Conservation (phyloP, 1,140 invertebrate genomes). For the Periplaneta americana region DNA sequence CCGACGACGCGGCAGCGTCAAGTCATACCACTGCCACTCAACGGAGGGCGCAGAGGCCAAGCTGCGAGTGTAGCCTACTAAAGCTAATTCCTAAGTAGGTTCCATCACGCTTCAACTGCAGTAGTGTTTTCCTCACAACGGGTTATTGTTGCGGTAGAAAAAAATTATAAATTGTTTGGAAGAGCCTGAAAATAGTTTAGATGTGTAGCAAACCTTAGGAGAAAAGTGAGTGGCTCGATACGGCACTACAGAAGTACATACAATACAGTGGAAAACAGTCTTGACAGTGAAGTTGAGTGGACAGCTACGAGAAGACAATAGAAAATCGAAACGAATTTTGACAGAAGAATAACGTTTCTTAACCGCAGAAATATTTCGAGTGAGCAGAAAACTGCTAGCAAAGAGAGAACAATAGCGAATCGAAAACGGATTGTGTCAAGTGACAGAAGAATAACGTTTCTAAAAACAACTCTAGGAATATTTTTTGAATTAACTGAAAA, state of each 20-base stretch:
- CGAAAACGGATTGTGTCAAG: not conserved
- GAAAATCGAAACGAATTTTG: not conserved
- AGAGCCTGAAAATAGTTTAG: no score
- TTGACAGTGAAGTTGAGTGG: not conserved
- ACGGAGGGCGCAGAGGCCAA: not conserved
- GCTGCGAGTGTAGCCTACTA: not conserved
- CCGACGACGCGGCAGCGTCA: not conserved
- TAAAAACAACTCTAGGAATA: not conserved
- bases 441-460: not conserved
- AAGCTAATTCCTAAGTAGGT: not conserved
- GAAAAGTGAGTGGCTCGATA: not conserved
- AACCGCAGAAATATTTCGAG: not conserved
- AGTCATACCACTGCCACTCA: not conserved
- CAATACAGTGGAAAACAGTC: not conserved
- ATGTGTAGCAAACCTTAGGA: no score
- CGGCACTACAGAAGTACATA: not conserved
- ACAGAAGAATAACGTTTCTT: not conserved
- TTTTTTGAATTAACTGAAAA: no score
- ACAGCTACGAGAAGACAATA: no score
- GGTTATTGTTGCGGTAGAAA: no score
- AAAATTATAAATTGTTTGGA: no score
- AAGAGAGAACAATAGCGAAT: no score
- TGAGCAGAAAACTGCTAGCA: no score
- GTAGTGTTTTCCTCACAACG: not conserved
- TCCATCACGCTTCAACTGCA: not conserved